phyloP scores from a whole-genome alignment of 2,113 vertebrate species.

The Hippocampus mohnikei region DNA sequence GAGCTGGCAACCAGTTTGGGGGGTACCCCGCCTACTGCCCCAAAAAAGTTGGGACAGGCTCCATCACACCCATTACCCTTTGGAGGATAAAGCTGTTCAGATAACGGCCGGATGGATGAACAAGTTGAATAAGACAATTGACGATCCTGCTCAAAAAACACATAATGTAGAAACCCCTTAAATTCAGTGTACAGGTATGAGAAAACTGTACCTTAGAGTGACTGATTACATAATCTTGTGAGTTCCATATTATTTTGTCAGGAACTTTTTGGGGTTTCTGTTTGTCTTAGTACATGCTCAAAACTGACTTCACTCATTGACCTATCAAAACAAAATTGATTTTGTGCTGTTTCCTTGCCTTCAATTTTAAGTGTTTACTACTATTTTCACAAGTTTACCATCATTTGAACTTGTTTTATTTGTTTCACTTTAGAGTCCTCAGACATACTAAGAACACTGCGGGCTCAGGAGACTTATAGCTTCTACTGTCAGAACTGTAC shows the following conservation, averaged over 20 bases:
- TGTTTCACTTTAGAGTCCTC: constrained; percentile 62
- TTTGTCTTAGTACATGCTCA: background rate
- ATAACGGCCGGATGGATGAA: no score
- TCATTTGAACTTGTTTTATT: background rate
- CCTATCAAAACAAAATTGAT: constrained; percentile 43
- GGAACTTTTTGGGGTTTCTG: constrained; percentile 6
- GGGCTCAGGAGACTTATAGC: constrained; percentile 68
- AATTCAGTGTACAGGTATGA: constrained; percentile 12
- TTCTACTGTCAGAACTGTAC: constrained; percentile 88
- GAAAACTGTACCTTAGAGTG: constrained; percentile 6
- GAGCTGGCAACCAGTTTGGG: no score
- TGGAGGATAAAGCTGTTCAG: no score
- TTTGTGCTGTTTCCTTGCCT: background rate
- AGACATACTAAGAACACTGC: constrained; percentile 70
- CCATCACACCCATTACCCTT: no score
- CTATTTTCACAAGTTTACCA: background rate
- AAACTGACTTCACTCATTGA: constrained; percentile 28
- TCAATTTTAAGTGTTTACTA: background rate
- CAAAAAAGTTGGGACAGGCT: no score
- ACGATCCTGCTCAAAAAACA: constrained; percentile 17
- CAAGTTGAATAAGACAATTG: constrained; percentile 13
- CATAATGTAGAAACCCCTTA: constrained; percentile 24
- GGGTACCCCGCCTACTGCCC: no score
- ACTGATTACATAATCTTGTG: constrained; percentile 3
- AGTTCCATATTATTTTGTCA: constrained; percentile 2